A percentile compares a stretch with the other conserved stretches of the same genome.
These are phyloP conservation scores for Ethmia dodecea DNA, from an alignment of 2,888 invertebrate species.

Conservation along the genomic window DNA sequence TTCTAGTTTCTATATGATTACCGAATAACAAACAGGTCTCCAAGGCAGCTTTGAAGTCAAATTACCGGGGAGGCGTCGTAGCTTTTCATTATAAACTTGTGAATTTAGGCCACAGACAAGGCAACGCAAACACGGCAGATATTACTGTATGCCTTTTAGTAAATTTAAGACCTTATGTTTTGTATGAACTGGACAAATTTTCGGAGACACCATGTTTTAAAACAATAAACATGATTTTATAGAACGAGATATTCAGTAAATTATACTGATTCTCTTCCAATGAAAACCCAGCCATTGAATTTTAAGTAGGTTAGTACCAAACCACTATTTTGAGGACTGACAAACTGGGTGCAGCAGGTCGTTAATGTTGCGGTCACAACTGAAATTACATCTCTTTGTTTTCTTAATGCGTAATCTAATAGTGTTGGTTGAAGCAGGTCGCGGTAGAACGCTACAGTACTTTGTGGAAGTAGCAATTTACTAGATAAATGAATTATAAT, in stretches of 20 bases:
- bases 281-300: no score
- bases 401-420: constrained; percentile 53
- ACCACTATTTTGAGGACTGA: no score
- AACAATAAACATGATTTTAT: no score
- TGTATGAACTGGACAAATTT: no score
- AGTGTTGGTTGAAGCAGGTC: constrained; percentile 25
- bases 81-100: constrained; percentile 70
- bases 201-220: no score
- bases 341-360: constrained; percentile 24
- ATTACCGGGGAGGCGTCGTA: constrained; percentile 49
- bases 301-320: no score
- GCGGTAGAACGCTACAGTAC: constrained; percentile 1
- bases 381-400: constrained; percentile 62
- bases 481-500: no score
- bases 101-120: constrained; percentile 46
- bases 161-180: no score
- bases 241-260: no score
- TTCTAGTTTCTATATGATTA: constrained; percentile 52
- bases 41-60: constrained; percentile 52
- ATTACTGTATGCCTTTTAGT: constrained; percentile 23
- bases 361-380: constrained; percentile 53
- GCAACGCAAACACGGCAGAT: constrained; percentile 31
- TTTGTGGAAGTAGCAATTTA: background rate
- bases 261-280: no score
- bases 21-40: constrained; percentile 53